Evolutionary conservation across 2,888 invertebrate genomes (phyloP).

Genomic region (Acanthosepion pharaonis): DNA sequence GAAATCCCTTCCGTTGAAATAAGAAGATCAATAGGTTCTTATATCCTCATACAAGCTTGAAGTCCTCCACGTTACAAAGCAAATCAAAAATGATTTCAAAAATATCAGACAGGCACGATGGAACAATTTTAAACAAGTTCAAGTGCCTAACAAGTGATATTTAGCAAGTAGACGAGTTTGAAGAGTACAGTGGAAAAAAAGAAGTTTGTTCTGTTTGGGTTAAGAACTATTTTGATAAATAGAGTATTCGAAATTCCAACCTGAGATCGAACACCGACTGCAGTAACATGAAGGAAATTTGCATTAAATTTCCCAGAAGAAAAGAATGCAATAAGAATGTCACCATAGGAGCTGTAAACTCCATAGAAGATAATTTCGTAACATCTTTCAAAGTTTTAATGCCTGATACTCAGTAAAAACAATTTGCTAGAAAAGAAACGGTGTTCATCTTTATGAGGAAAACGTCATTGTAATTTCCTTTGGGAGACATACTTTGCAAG

Average conservation of each 20-base stretch:
- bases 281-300: background rate
- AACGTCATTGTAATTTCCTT: conserved; percentile 20
- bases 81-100: no score
- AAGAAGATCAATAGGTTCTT: no score
- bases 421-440: background rate
- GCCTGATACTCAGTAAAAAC: background rate
- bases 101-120: no score
- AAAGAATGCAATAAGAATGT: background rate
- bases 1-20: no score
- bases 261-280: background rate
- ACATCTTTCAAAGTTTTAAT: background rate
- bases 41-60: no score
- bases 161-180: no score
- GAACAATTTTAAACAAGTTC: no score
- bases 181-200: no score
- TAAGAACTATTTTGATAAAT: no score
- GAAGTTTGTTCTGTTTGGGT: no score
- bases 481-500: background rate
- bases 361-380: background rate
- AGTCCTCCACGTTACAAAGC: no score
- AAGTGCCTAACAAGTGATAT: no score
- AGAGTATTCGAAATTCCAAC: background rate
- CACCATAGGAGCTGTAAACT: background rate
- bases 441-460: background rate
- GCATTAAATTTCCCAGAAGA: background rate